Evolutionary conservation across 2,888 invertebrate species (phyloP).

Genomic region (Phengaris arion): DNA sequence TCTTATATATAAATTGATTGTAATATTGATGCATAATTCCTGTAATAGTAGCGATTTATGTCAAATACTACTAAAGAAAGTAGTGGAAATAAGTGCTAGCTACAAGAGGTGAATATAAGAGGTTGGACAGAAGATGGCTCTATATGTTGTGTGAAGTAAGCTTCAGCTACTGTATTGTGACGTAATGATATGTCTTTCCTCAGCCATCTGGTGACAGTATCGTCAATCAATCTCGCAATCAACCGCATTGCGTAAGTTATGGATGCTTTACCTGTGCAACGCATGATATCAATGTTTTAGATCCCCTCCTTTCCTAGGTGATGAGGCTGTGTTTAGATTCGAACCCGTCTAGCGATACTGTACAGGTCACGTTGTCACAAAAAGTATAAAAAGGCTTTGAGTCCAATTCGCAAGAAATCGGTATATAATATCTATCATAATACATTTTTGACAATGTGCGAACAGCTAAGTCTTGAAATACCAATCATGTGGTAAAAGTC

Average conservation of each 20-base stretch:
- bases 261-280: slow-evolving; percentile 47
- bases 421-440: background rate
- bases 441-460: slow-evolving; percentile 5
- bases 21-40: too few species aligned
- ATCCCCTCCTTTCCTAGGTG: slow-evolving; percentile 38
- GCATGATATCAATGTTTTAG: slow-evolving; percentile 62
- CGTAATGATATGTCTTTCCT: slow-evolving; percentile 78
- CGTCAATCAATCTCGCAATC: slow-evolving; percentile 94
- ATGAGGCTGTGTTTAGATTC: slow-evolving; percentile 45
- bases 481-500: background rate
- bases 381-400: background rate
- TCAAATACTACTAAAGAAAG: background rate
- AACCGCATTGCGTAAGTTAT: slow-evolving; percentile 94
- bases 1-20: background rate
- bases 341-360: slow-evolving; percentile 17
- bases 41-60: background rate
- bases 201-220: slow-evolving; percentile 96
- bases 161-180: slow-evolving; percentile 72
- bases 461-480: background rate
- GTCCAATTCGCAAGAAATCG: background rate
- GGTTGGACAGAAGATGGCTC: background rate
- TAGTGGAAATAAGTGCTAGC: background rate
- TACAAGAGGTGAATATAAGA: background rate
- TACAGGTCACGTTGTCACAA: slow-evolving; percentile 32
- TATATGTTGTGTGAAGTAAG: slow-evolving; percentile 40